Conservation (phyloP, 2,888 invertebrate genomes). For the Tipula lateralis region DNA sequence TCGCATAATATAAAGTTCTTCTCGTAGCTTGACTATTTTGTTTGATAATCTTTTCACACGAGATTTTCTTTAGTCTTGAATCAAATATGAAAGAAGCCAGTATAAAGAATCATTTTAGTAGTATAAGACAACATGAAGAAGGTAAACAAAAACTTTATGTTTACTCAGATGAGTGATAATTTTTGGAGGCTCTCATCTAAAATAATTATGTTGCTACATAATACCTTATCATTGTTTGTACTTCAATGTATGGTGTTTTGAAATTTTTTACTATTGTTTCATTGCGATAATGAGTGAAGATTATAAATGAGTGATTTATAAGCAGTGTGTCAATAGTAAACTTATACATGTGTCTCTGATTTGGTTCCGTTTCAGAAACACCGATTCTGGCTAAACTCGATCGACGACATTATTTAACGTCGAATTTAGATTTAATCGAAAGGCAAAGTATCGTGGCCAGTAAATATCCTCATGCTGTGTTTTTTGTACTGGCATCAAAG, state of each 20-base stretch:
- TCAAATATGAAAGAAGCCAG: not conserved
- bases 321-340: not conserved
- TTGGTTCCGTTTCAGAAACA: not conserved
- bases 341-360: not conserved
- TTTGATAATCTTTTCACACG: not conserved
- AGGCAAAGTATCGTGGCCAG: not conserved
- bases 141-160: not conserved
- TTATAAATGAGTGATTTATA: not conserved
- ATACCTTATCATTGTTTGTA: not conserved
- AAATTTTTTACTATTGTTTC: not conserved
- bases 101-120: not conserved
- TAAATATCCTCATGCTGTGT: conserved; percentile 45
- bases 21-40: not conserved
- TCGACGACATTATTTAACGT: not conserved
- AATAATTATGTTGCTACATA: not conserved
- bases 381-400: not conserved
- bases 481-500: conserved; percentile 45
- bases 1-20: not conserved
- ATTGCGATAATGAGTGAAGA: not conserved
- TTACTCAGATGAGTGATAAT: not conserved
- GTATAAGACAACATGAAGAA: not conserved
- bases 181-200: not conserved
- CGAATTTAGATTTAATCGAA: not conserved
- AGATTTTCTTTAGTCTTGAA: not conserved
- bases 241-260: not conserved